Conservation (phyloP, 1,140 invertebrate species). For the Drepana arcuata region DNA sequence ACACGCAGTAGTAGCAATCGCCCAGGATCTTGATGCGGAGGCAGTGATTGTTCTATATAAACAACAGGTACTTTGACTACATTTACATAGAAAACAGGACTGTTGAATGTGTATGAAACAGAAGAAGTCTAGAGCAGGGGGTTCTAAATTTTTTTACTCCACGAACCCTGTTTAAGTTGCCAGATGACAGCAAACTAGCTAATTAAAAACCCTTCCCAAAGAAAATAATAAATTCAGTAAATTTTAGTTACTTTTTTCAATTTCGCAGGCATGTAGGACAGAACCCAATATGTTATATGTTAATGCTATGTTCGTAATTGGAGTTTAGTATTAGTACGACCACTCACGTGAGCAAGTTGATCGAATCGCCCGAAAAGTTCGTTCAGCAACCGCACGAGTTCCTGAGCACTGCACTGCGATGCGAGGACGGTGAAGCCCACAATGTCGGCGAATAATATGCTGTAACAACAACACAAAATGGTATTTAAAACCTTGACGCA, state of each 20-base stretch:
- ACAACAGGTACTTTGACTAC: too few relatives aligned
- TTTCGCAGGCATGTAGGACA: too few relatives aligned
- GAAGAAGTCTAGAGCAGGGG: too few relatives aligned
- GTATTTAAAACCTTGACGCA: neutral
- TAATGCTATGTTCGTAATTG: neutral
- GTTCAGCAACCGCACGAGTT: constrained; percentile 87
- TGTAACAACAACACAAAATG: constrained; percentile 56
- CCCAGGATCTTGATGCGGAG: constrained; percentile 91
- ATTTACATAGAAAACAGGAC: too few relatives aligned
- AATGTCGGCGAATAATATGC: constrained; percentile 96
- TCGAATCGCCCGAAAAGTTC: constrained; percentile 96
- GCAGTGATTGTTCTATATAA: constrained; percentile 93
- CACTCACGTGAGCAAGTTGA: constrained; percentile 87
- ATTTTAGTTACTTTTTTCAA: too few relatives aligned
- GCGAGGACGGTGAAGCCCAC: constrained; percentile 95
- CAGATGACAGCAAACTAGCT: too few relatives aligned
- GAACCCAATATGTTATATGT: too few relatives aligned
- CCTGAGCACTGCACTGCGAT: constrained; percentile 85
- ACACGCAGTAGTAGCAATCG: constrained; percentile 94
- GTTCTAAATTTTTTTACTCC: too few relatives aligned
- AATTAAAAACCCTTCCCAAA: too few relatives aligned
- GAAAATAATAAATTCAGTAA: too few relatives aligned
- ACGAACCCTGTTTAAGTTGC: too few relatives aligned
- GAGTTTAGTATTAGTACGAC: neutral
- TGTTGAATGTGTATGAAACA: too few relatives aligned